Evolutionary conservation across 1,140 invertebrate genomes (phyloP), one percentile per base, ranked within the genome.

Genomic region (Mya arenaria): DNA sequence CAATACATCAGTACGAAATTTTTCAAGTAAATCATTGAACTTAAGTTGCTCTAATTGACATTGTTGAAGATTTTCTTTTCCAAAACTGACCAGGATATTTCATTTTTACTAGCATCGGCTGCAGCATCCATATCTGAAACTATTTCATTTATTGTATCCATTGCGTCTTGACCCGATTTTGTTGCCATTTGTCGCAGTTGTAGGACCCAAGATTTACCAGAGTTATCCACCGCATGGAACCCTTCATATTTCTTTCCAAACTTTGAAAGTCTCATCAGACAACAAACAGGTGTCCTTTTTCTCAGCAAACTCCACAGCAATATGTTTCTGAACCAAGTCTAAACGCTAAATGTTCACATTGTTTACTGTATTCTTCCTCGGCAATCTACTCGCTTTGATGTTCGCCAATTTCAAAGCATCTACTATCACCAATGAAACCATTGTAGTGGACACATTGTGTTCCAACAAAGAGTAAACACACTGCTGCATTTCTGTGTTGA

Each of bases 241-340:
- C 75, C 75, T 41, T 79, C 44, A 39, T 68, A 68, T 68, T 79
- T 79, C 36, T 79, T 15, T 32, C 75, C 75, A 41, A 79, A 79
- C 15, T 68, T 68, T 23, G 62, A 68, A n/a, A 52, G 75, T 68
- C 34, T 79, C 62, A 39, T 79, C 75, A 79, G 62, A 68, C n/a
- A 55, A 44, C 55, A 79, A 63, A 58, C 75, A 79, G 19, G 75
- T 79, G 39, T 79, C 68, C 37, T 37, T 68, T 56, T 79, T 52
- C 19, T 19, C 23, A 28, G 75, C 30, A 68, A 79, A 41, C 25
- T 68, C 63, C 32, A 55, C 75, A 37, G 41, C 62, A 55, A 79
- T 68, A 30, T 79, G 41, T 79, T 58, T 17, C 23, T 79, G 75
- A 28, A 30, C 36, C 41, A 65, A 65, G 30, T 30, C 8, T 30